Evolutionary conservation across 2,113 vertebrate genomes (phyloP), one percentile per base, ranked within the genome.

Genomic region (Psammodynastes pulverulentus): DNA sequence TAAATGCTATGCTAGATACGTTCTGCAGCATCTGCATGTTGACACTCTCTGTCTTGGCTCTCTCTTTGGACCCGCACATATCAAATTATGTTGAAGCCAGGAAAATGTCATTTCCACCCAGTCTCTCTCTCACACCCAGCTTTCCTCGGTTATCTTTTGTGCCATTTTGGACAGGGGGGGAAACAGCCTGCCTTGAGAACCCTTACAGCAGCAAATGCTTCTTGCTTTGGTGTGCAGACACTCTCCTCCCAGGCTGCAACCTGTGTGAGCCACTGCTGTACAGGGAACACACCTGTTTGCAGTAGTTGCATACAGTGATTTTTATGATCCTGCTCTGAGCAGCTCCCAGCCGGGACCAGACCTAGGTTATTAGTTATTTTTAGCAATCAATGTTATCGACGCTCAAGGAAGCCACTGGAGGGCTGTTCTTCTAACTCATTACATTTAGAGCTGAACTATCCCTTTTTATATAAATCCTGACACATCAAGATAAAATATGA

Each of bases 381-480:
- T 97, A 96, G 97, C 96, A 95, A 95, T 98, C 95, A 29, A 97
- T 97, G 96, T 92, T 96, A 97, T 97, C 96, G 97, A 97, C 62
- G 93, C 97, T 84, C 24, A 93, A 96, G 97, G 94, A 95, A 95
- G 96, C 96, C 97, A 94, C 97, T 95, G 94, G 97, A 97, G 97
- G 96, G 97, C 97, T 95, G 94, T 98, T 98, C 97, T 96, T 97
- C 96, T 96, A 97, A 96, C 96, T 97, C 97, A 96, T 97, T 97
- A 96, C 96, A 92, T 91, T 97, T 96, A 96, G 96, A 96, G 96
- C 94, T 97, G 97, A 98, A 96, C 96, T 97, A 96, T 97, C 97
- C 97, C 96, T 96, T 96, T 96, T 95, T 96, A 90, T 97, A 97
- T 97, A 97, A 97, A 97, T 96, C 96, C 96, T 97, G 97, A 97